Percentiles rank a stretch among this genome's conserved stretches.
These are phyloP conservation scores for Cygnus buccinator DNA, from an alignment of 2,113 vertebrate genomes.

Conservation along the genomic window DNA sequence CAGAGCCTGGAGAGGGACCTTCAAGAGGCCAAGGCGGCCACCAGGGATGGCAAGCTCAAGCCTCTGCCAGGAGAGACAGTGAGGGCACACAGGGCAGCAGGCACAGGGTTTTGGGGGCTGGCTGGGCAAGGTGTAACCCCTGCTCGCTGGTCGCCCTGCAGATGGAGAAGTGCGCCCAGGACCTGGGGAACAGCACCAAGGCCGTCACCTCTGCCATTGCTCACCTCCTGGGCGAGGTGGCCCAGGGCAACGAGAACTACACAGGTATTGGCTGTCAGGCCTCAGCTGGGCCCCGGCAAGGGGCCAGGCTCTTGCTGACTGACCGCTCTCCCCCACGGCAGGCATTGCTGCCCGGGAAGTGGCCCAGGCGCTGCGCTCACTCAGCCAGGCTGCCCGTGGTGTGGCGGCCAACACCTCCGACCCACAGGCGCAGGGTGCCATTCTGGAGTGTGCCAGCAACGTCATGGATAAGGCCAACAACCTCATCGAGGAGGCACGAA, in stretches of 20 bases:
- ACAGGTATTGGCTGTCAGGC: slow-evolving; percentile 76
- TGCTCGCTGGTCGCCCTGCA: background rate
- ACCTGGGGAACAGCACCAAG: slow-evolving; percentile 93
- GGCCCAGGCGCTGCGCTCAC: slow-evolving; percentile 89
- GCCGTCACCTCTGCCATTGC: slow-evolving; percentile 93
- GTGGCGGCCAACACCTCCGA: slow-evolving; percentile 88
- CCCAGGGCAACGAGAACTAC: slow-evolving; percentile 98
- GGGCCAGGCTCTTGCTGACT: rapidly evolving
- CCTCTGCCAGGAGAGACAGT: slow-evolving; percentile 95
- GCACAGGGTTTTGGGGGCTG: too few species aligned
- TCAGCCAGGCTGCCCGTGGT: slow-evolving; percentile 89
- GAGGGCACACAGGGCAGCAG: background rate
- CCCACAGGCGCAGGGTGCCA: slow-evolving; percentile 80
- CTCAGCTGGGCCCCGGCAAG: background rate
- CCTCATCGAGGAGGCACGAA: slow-evolving; percentile 93
- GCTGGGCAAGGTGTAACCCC: background rate
- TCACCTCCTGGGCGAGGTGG: slow-evolving; percentile 91
- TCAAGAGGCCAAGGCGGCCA: slow-evolving; percentile 91
- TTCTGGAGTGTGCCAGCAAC: slow-evolving; percentile 89
- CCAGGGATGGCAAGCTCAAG: slow-evolving; percentile 88
- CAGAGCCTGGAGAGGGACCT: slow-evolving; percentile 92
- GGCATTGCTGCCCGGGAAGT: slow-evolving; percentile 94
- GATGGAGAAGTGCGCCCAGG: slow-evolving; percentile 95
- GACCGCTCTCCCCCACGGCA: slow-evolving; percentile 23
- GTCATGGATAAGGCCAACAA: slow-evolving; percentile 96